Percentiles rank a stretch among this genome's conserved stretches.
Evolutionary conservation across 2,888 invertebrate genomes (phyloP).

Genomic region (Drosophila longiperda): DNA sequence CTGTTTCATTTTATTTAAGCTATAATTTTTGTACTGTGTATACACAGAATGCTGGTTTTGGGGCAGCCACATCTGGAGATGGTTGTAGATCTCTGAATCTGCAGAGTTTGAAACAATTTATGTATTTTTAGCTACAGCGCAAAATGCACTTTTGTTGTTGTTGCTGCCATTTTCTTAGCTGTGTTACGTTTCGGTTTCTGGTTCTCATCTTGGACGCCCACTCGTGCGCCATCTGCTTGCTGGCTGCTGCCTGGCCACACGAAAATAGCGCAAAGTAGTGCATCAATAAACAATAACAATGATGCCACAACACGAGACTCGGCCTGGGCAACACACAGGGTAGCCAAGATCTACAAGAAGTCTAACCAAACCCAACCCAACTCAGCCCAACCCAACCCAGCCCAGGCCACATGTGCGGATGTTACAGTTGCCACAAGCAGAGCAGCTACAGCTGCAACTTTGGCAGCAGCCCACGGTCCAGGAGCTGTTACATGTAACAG

Average conservation of each 20-base stretch:
- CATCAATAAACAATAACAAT: conserved; percentile 80
- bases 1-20: not conserved
- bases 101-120: conserved; percentile 55
- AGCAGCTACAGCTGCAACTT: conserved; percentile 17
- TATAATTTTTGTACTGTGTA: conserved; percentile 1
- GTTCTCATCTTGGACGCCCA: conserved; percentile 64
- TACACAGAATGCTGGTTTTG: not conserved
- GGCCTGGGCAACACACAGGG: conserved; percentile 23
- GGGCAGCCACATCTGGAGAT: conserved; percentile 41
- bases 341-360: conserved; percentile 30
- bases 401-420: conserved; percentile 72
- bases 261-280: conserved; percentile 80
- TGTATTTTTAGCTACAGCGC: conserved; percentile 62
- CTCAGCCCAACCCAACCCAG: conserved; percentile 9
- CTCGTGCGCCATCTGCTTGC: conserved; percentile 64
- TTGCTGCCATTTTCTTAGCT: conserved; percentile 36
- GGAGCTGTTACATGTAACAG: conserved; percentile 53
- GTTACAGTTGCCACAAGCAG: conserved; percentile 58
- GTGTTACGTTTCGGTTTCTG: conserved; percentile 41
- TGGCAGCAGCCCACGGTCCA: conserved; percentile 36
- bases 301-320: conserved; percentile 51
- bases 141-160: conserved; percentile 22
- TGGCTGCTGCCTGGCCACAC: conserved; percentile 62
- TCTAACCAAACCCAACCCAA: conserved; percentile 14
- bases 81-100: conserved; percentile 24